Evolutionary conservation across 2,888 invertebrate genomes (phyloP).

Genomic region (Incurvaria masculella): DNA sequence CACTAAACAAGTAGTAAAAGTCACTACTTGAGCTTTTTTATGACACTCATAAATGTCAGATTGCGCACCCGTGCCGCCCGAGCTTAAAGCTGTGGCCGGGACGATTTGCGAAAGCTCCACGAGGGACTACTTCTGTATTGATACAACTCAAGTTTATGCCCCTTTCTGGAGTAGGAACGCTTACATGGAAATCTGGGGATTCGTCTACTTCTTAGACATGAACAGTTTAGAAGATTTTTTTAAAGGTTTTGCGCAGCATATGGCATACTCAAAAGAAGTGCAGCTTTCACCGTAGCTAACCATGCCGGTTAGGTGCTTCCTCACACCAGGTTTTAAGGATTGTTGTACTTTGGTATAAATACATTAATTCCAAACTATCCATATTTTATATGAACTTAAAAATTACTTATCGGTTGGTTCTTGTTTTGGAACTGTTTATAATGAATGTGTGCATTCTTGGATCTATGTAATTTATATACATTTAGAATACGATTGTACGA

Average conservation of each 20-base stretch:
- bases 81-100: slow-evolving; percentile 29
- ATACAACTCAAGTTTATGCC: background rate
- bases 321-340: too few species aligned
- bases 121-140: background rate
- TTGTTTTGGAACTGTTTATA: background rate
- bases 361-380: too few species aligned
- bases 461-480: too few species aligned
- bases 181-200: too few species aligned
- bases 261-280: too few species aligned
- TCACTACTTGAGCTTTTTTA: slow-evolving; percentile 60
- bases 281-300: too few species aligned
- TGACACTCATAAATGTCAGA: slow-evolving; percentile 59
- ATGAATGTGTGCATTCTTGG: too few species aligned
- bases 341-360: background rate
- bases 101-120: slow-evolving; percentile 1
- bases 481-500: too few species aligned
- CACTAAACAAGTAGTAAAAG: slow-evolving; percentile 61
- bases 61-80: slow-evolving; percentile 35
- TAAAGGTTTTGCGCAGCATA: too few species aligned
- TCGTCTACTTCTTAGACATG: too few species aligned
- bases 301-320: too few species aligned
- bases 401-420: background rate
- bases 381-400: background rate
- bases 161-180: background rate
- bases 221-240: too few species aligned